Base-by-base conservation (phyloP, 2,797 vertebrate genomes). In the Thripadectes ignobilis region DNA sequence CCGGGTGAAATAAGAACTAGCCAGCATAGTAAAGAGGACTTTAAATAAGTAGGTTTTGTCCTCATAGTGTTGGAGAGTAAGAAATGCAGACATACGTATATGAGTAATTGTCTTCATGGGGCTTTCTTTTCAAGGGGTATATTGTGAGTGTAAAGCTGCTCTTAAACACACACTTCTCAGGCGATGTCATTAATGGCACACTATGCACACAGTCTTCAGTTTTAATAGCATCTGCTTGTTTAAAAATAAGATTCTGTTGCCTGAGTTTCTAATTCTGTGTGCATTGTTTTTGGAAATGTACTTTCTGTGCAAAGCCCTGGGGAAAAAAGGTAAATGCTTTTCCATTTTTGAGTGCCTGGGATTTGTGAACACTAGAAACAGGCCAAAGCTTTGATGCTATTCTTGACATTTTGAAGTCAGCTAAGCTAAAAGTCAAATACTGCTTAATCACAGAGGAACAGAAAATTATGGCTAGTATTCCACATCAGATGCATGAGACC, bases 381-480 rank as follows among this genome's bases (percentile, higher is more conserved):
- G 66, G 51, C 32, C 48, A 89, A 81, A 89, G 58, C 76, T 85
- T 66, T 59, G 55, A 52, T 84, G 41, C 30, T 81, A 45, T 81
- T 76, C 82, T 82, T 92, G 69, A 73, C 76, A 57, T 86, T 93
- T 91, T 2, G 0, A 34, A 88, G 34, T 76, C 38, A 32, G 66
- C n/a, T 84, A 88, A 73, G 66, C 82, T 82, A 57, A 39, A 96
- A 95, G 32, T 82, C 55, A 88, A 93, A 76, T 67, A 69, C 21
- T 57, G 14, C 34, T 78, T 78, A 83, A 78, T 55, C 48, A 66
- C 1, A 3, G n/a, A 88, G 45, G 75, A 93, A 90, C 9, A 36
- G 78, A 72, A 84, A 63, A 76, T 39, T 82, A 57, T 43, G 49
- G 55, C 43, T 76, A 52, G 4, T 82, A 61, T 62, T 79, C 52